A percentile compares a stretch with the other conserved stretches of the same genome.
phyloP scores from a whole-genome alignment of 2,113 vertebrate genomes.

The Sisor rabdophorus region DNA sequence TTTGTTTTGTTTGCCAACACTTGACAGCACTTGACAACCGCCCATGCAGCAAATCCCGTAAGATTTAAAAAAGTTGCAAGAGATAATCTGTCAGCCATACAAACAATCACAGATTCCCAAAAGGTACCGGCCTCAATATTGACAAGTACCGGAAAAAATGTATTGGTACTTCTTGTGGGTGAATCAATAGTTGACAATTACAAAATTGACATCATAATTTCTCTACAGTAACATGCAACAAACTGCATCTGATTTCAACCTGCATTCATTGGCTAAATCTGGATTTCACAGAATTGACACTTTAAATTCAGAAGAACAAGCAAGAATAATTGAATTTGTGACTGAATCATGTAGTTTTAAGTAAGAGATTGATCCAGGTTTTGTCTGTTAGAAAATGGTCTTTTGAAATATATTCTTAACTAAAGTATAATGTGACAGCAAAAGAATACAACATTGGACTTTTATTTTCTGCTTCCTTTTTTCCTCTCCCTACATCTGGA shows the following conservation, averaged over 20 bases:
- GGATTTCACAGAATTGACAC: not conserved
- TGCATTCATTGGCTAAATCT: too few relatives aligned
- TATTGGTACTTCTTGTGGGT: too few relatives aligned
- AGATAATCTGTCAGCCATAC: too few relatives aligned
- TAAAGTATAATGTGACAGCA: not conserved
- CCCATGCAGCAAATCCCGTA: too few relatives aligned
- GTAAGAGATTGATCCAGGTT: not conserved
- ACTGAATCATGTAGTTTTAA: not conserved
- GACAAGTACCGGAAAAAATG: too few relatives aligned
- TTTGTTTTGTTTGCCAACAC: too few relatives aligned
- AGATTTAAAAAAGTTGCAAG: too few relatives aligned
- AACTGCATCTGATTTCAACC: not conserved
- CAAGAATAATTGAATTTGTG: not conserved
- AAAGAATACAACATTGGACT: not conserved
- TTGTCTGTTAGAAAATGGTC: not conserved
- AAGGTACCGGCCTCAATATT: too few relatives aligned
- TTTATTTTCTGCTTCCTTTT: not conserved
- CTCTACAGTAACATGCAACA: not conserved
- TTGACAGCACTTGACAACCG: too few relatives aligned
- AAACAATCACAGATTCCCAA: too few relatives aligned
- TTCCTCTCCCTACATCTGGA: conserved; percentile 28
- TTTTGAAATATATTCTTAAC: not conserved
- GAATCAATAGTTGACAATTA: too few relatives aligned
- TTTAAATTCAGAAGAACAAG: not conserved
- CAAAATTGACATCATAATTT: not conserved